A percentile compares a stretch with the other conserved stretches of the same genome.
These are phyloP conservation scores for Macroglossus sobrinus DNA, from an alignment of 2,113 vertebrate genomes.

Conservation along the genomic window DNA sequence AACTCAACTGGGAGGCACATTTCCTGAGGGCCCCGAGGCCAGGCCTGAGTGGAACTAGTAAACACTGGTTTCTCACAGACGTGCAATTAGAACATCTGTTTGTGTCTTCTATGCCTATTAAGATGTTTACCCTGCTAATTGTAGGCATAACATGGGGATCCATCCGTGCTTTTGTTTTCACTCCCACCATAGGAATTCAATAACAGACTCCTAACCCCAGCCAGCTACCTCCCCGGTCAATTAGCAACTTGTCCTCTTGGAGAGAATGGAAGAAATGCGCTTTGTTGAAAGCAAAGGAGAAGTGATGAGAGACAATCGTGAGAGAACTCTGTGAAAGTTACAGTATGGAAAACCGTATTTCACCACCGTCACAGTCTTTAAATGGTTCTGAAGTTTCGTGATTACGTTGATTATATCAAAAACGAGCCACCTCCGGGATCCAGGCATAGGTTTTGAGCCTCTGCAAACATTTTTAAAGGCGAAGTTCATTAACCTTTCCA, in stretches of 20 bases:
- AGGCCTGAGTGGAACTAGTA: slow-evolving; percentile 75
- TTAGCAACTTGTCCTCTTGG: slow-evolving; percentile 49
- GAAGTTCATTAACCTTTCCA: neutral
- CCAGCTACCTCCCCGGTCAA: slow-evolving; percentile 66
- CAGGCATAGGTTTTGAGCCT: neutral
- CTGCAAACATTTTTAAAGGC: neutral
- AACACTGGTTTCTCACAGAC: slow-evolving; percentile 80
- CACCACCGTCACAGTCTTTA: neutral
- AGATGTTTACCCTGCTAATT: slow-evolving; percentile 80
- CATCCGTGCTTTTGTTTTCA: slow-evolving; percentile 66
- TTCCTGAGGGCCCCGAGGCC: slow-evolving; percentile 79
- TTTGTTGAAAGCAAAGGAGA: neutral
- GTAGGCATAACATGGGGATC: slow-evolving; percentile 73
- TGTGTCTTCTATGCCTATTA: slow-evolving; percentile 79
- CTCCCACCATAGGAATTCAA: slow-evolving; percentile 66
- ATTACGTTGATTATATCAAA: neutral
- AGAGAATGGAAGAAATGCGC: slow-evolving; percentile 12
- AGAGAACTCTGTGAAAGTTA: neutral
- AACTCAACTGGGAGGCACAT: slow-evolving; percentile 69
- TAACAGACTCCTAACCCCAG: slow-evolving; percentile 56
- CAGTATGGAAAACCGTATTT: neutral
- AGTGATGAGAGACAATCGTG: neutral
- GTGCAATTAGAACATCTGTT: slow-evolving; percentile 82
- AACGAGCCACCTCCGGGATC: neutral
- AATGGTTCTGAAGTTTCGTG: neutral